These are phyloP conservation scores for Rotaria socialis DNA, from an alignment of 2,888 invertebrate species.

Conservation along the genomic window DNA sequence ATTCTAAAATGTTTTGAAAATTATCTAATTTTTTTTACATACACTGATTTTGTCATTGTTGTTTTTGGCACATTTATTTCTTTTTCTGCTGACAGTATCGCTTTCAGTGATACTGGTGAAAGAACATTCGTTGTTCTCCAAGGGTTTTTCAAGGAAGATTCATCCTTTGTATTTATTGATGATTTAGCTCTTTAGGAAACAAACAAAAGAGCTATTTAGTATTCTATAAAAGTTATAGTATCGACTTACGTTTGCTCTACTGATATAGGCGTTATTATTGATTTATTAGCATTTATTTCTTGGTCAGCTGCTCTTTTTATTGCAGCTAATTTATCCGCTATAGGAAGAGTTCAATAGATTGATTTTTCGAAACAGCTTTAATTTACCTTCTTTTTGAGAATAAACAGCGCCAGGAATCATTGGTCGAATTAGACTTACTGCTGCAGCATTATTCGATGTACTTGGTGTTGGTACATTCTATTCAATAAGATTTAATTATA, in stretches of 20 bases:
- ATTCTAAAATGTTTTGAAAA: no score
- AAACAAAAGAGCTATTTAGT: neutral
- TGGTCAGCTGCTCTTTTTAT: neutral
- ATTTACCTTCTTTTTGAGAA: constrained; percentile 30
- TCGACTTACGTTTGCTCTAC: neutral
- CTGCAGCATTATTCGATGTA: neutral
- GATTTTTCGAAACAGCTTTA: neutral
- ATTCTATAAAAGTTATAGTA: neutral
- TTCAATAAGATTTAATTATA: neutral
- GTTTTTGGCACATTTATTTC: neutral
- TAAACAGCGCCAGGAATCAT: neutral
- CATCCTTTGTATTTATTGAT: neutral
- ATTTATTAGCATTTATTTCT: neutral
- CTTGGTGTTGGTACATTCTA: neutral
- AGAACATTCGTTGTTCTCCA: neutral
- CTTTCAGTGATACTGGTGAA: neutral
- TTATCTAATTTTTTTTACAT: neutral
- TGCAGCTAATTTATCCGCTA: constrained; percentile 4
- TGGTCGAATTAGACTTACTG: neutral
- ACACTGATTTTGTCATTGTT: neutral
- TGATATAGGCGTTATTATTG: no score
- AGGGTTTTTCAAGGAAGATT: neutral
- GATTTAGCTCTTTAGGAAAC: neutral
- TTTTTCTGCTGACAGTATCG: neutral
- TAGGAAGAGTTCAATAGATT: neutral